Conservation (phyloP, 1,140 invertebrate genomes). For the Nasonia longicornis region DNA sequence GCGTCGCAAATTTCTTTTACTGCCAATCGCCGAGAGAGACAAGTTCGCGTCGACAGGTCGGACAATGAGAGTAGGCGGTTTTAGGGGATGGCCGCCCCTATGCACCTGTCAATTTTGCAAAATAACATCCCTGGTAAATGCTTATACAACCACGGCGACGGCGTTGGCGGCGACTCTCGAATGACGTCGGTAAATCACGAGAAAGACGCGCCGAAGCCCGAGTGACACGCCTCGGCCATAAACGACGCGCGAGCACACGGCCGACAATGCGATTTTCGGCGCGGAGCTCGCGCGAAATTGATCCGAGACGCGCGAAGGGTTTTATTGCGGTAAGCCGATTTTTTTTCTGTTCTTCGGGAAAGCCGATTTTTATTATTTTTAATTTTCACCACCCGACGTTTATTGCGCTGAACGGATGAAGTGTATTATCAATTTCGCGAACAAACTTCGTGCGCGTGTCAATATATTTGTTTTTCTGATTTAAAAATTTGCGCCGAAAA, state of each 20-base stretch:
- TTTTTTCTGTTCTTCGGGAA: not conserved
- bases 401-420: slow-evolving; percentile 4
- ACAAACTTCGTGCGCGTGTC: not conserved
- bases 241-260: slow-evolving; percentile 50
- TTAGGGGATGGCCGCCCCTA: slow-evolving; percentile 20
- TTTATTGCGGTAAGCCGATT: slow-evolving; percentile 29
- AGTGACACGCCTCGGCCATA: slow-evolving; percentile 61
- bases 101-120: slow-evolving; percentile 54
- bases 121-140: slow-evolving; percentile 52
- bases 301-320: not conserved
- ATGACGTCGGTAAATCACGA: slow-evolving; percentile 59
- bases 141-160: slow-evolving; percentile 10
- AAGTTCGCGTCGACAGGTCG: not conserved
- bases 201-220: slow-evolving; percentile 19
- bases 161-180: slow-evolving; percentile 38
- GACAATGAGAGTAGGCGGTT: slow-evolving; percentile 3
- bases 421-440: not conserved
- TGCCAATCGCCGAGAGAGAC: slow-evolving; percentile 33
- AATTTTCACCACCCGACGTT: slow-evolving; percentile 28
- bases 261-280: slow-evolving; percentile 38
- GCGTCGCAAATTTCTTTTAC: slow-evolving; percentile 46
- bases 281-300: slow-evolving; percentile 16
- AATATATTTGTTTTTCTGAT: slow-evolving; percentile 1
- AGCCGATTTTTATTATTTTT: slow-evolving; percentile 37
- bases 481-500: slow-evolving; percentile 4